Evolutionary conservation across 2,888 invertebrate species (phyloP), one percentile per base, ranked within the genome.

Genomic region (Lycia hirtaria): DNA sequence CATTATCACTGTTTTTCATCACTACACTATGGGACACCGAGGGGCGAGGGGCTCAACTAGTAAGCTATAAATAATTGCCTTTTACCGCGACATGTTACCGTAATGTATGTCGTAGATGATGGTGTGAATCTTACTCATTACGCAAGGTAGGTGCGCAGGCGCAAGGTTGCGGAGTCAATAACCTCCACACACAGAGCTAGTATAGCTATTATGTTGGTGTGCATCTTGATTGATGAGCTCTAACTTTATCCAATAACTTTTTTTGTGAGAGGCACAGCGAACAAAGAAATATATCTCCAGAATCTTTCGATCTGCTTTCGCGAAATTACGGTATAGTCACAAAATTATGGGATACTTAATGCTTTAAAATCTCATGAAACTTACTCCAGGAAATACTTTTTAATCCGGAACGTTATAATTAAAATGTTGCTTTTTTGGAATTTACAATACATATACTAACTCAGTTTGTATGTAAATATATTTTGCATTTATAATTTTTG

Each of bases 81-180:
- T 30, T 20, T 44, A 44, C 44, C 43, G 30, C 19, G 19, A 20
- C 9, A 20, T 19, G 20, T 32, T 43, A 26, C 43, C 43, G 28
- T 43, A 28, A 26, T 10, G 41, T 26, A 5, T 41, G 19, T 43
- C 6, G 19, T n/a, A 12, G 15, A 43, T 38, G 14, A 54, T 54
- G 54, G 40, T 54, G 54, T 40, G 40, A 54, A 47, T 54, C 24
- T 40, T 54, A 47, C 33, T 54, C 47, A 47, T 40, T 47, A 54
- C 47, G 40, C 53, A 40, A 45, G 52, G 44, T 24, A 33, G 26
- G 51, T 37, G 44, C 33, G 19, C 37, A 24, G 17, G 12, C 41
- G 35, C 49, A 56, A 49, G 49, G 41, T 37, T 43, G 48, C 1
- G 1, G 24, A 49, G 12, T 37, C 55, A 22, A 17, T 22, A 49